Percentiles rank a stretch among this genome's conserved stretches.
These are phyloP conservation scores for Drosophila maculinotata DNA, from an alignment of 2,888 invertebrate species.

Conservation along the genomic window DNA sequence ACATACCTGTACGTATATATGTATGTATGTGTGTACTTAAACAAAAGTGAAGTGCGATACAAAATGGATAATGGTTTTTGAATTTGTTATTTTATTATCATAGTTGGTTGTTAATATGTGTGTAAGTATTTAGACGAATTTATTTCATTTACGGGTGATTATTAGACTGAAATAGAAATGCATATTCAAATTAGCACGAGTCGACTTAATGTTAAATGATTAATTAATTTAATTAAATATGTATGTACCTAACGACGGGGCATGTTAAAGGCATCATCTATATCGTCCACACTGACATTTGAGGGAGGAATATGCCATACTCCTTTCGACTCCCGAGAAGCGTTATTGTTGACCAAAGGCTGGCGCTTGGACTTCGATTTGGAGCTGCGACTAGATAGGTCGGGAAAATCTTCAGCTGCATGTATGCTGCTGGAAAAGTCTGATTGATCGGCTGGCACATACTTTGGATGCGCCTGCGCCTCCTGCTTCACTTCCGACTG, in stretches of 20 bases:
- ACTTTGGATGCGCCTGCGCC: slow-evolving; percentile 7
- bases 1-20: too few relatives aligned
- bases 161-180: background rate
- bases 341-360: too few relatives aligned
- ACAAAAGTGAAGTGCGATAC: too few relatives aligned
- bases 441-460: slow-evolving; percentile 36
- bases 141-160: background rate
- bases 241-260: background rate
- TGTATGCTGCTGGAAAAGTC: slow-evolving; percentile 12
- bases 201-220: too few relatives aligned
- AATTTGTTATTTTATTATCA: too few relatives aligned
- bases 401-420: slow-evolving; percentile 35
- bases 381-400: slow-evolving; percentile 17
- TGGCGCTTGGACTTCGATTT: background rate
- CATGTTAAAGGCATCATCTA: slow-evolving; percentile 31
- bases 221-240: too few relatives aligned
- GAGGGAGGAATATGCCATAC: slow-evolving; percentile 28
- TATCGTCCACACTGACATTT: background rate
- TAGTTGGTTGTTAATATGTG: background rate
- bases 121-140: background rate
- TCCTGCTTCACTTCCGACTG: slow-evolving; percentile 16
- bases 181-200: background rate
- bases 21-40: too few relatives aligned
- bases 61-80: too few relatives aligned
- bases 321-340: background rate